Evolutionary conservation across 2,888 invertebrate species (phyloP).

Genomic region (Epinotia bilunana): DNA sequence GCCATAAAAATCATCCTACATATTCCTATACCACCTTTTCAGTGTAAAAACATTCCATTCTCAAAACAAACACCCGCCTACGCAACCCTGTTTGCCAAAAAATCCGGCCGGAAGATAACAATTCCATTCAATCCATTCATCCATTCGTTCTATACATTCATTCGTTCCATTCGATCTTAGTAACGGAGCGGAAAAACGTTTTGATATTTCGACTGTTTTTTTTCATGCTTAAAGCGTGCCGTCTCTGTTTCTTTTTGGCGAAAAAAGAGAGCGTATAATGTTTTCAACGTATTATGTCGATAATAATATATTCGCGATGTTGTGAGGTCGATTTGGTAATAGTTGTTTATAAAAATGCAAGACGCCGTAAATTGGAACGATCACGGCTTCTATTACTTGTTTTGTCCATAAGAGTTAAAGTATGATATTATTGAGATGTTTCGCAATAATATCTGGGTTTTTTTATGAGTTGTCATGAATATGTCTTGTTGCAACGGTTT

Average conservation of each 20-base stretch:
- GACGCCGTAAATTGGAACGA: no score
- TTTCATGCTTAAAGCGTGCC: neutral
- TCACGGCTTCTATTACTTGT: no score
- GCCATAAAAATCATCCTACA: neutral
- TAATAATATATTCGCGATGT: no score
- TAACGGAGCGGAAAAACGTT: slow-evolving; percentile 56
- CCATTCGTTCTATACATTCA: slow-evolving; percentile 41
- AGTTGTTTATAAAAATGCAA: no score
- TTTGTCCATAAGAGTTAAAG: no score
- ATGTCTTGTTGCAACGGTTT: no score
- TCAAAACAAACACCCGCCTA: slow-evolving; percentile 36
- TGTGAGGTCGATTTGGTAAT: no score
- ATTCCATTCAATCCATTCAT: slow-evolving; percentile 56
- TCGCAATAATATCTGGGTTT: no score
- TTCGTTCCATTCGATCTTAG: slow-evolving; percentile 54
- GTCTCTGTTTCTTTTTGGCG: neutral
- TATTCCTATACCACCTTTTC: neutral
- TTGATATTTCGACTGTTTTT: slow-evolving; percentile 38
- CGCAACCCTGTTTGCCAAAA: slow-evolving; percentile 54
- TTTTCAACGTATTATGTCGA: no score
- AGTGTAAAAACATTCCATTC: slow-evolving; percentile 26
- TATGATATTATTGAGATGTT: no score
- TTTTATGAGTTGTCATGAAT: no score
- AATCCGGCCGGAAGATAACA: slow-evolving; percentile 60
- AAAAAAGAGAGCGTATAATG: neutral